A percentile compares a stretch with the other conserved stretches of the same genome.
phyloP scores from a whole-genome alignment of 2,113 vertebrate genomes.

The Glaucidium brasilianum region DNA sequence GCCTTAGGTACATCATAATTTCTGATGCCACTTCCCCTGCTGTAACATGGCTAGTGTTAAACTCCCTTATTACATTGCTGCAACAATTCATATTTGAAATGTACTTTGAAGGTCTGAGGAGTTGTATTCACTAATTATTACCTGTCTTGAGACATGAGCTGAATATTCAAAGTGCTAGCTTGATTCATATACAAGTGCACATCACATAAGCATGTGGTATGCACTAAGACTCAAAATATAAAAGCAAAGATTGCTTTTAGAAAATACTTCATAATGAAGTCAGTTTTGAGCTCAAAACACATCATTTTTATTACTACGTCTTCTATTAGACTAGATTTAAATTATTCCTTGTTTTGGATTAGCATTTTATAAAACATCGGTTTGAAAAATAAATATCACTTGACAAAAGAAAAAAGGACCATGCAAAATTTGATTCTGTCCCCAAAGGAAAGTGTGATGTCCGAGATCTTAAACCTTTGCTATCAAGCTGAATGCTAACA shows the following conservation, averaged over 20 bases:
- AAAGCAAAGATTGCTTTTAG: slow-evolving; percentile 2
- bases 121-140: slow-evolving; percentile 59
- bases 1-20: slow-evolving; percentile 5
- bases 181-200: slow-evolving; percentile 26
- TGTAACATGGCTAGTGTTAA: background rate
- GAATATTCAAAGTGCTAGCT: slow-evolving; percentile 48
- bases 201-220: background rate
- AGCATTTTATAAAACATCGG: background rate
- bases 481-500: background rate
- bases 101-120: slow-evolving; percentile 54
- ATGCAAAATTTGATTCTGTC: background rate
- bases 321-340: background rate
- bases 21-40: slow-evolving; percentile 36
- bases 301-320: background rate
- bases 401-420: background rate
- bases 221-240: background rate
- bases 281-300: slow-evolving; percentile 14
- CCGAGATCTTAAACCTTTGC: background rate
- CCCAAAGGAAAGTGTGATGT: background rate
- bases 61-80: background rate
- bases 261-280: background rate
- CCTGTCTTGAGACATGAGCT: slow-evolving; percentile 46
- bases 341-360: background rate
- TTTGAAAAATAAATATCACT: background rate
- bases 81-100: slow-evolving; percentile 32